Evolutionary conservation across 1,140 invertebrate species (phyloP).

Genomic region (Tetragnatha versicolor): DNA sequence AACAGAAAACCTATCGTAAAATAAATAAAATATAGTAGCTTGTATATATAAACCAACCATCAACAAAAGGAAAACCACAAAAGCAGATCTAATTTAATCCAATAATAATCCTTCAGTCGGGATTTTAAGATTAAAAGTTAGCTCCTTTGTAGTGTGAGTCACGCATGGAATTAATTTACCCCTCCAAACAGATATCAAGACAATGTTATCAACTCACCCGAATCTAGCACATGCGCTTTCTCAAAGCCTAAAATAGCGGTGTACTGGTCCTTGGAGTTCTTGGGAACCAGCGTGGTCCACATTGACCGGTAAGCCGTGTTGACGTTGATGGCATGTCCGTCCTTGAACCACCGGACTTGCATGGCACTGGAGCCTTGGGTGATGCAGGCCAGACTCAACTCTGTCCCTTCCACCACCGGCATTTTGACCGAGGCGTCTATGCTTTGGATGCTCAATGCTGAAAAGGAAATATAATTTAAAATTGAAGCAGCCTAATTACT

Average conservation of each 20-base stretch:
- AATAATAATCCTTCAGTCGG: no score
- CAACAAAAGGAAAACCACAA: no score
- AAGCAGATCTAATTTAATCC: no score
- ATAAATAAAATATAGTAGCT: no score
- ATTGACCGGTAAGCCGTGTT: slow-evolving; percentile 34
- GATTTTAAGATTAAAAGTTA: no score
- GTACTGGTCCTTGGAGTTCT: slow-evolving; percentile 56
- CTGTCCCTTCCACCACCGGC: slow-evolving; percentile 49
- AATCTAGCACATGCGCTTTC: slow-evolving; percentile 39
- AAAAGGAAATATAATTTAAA: no score
- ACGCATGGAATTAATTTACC: no score
- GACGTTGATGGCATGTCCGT: slow-evolving; percentile 42
- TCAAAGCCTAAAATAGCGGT: slow-evolving; percentile 55
- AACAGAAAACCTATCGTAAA: no score
- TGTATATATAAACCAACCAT: no score
- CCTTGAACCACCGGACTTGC: slow-evolving; percentile 55
- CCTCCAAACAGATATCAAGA: no score
- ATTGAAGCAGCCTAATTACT: no score
- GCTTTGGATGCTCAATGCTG: slow-evolving; percentile 54
- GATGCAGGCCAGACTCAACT: slow-evolving; percentile 55
- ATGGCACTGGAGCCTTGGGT: slow-evolving; percentile 51
- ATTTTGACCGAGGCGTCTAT: slow-evolving; percentile 42
- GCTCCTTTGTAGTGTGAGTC: no score
- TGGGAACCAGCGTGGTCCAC: slow-evolving; percentile 54
- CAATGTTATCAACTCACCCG: slow-evolving; percentile 51